phyloP scores from a whole-genome alignment of 2,113 vertebrate species.

The Theristicus caerulescens region DNA sequence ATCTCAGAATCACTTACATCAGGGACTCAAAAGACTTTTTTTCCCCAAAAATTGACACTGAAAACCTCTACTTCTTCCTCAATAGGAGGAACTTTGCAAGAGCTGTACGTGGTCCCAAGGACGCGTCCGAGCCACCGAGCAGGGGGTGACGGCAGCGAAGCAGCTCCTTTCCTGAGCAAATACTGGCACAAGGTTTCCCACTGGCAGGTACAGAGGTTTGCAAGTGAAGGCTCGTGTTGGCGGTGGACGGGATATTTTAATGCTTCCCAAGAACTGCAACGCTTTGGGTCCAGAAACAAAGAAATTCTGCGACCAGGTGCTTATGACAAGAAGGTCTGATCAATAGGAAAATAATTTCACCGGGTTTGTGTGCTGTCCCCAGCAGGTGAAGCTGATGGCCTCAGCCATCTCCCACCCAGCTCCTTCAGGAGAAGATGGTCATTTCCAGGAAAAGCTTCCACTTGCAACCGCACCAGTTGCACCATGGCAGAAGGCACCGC shows the following conservation, averaged over 20 bases:
- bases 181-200: neutral
- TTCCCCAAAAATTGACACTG: neutral
- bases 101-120: accelerated
- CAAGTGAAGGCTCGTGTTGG: accelerated
- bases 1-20: neutral
- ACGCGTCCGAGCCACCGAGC: accelerated
- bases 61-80: neutral
- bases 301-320: neutral
- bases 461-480: neutral
- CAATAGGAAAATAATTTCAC: neutral
- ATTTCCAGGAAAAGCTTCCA: neutral
- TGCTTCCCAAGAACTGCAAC: neutral
- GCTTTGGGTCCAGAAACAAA: neutral
- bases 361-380: neutral
- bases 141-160: neutral
- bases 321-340: neutral
- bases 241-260: neutral
- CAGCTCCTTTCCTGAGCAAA: neutral
- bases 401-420: neutral
- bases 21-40: neutral
- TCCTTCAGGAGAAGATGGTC: neutral
- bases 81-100: neutral
- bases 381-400: neutral
- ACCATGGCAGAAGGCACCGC: accelerated
- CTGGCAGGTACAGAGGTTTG: neutral